Base-by-base conservation (phyloP, 1,140 invertebrate genomes). In the Mactra quadrangularis region DNA sequence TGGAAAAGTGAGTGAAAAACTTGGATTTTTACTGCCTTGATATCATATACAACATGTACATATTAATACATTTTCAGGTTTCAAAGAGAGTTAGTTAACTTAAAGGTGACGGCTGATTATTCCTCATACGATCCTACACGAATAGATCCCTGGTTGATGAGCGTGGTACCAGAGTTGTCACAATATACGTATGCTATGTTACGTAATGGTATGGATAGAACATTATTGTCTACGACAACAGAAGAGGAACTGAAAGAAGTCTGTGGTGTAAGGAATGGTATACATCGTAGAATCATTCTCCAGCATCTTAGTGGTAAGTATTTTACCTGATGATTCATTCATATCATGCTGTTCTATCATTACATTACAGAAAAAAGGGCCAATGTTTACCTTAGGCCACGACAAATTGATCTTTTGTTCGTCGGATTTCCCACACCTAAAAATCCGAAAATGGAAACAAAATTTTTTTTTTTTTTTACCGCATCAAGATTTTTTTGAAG, bases 141-240 rank as follows among this genome's bases (percentile, higher is more conserved):
- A 90, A 94, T 99, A 60, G 98, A 99, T 90, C 96, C 96, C 62
- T 99, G 99, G 92, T 94, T 99, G 2, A 96, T 96, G 90, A 95
- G 94, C 19, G 95, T 99, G 52, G 97, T 96, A 11, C 95, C 96
- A 9, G 98, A 99, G 90, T 98, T 98, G 92, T 96, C 96, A 19
- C 98, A 98, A 76, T 99, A 99, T 91, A 99, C 98, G 0, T 99
- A 99, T 92, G 96, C 96, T 68, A 98, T 99, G 96, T 92, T 99
- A 11, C 97, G 98, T 89, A 96, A 97, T 50, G 98, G 99, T 1
- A 96, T 99, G 15, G 98, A 99, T 90, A 96, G 96, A 90, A 96
- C 96, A 60, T 96, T 93, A 31, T 88, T 94, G 19, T 89, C 91
- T n/a, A 88, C 87, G 0, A 82, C 99, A 6, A 96, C 96, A 31